These are phyloP conservation scores for Melanotus villosus DNA, from an alignment of 2,888 invertebrate genomes.

Conservation along the genomic window DNA sequence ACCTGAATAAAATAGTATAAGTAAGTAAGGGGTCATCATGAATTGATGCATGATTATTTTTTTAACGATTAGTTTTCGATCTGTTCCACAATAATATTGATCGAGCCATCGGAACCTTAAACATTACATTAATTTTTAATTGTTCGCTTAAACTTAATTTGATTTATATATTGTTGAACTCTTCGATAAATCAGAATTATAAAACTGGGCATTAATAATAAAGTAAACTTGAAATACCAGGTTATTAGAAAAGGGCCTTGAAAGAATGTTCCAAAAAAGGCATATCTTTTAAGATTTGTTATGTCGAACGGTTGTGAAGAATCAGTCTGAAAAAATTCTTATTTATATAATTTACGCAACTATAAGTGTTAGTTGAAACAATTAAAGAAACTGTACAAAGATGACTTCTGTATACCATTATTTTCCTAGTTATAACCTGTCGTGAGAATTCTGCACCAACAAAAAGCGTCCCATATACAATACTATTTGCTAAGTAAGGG, in stretches of 20 bases:
- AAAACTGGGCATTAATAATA: conserved; percentile 73
- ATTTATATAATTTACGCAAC: too few relatives aligned
- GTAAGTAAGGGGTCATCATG: conserved; percentile 79
- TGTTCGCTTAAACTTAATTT: too few relatives aligned
- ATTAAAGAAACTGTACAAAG: conserved; percentile 33
- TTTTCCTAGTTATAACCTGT: conserved; percentile 79
- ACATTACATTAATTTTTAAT: too few relatives aligned
- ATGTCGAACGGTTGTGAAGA: conserved; percentile 68
- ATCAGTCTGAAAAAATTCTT: conserved; percentile 61
- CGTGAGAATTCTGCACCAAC: conserved; percentile 86
- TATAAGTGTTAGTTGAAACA: too few relatives aligned
- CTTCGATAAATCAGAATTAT: conserved; percentile 73
- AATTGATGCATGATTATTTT: conserved; percentile 86
- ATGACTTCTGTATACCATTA: conserved; percentile 72
- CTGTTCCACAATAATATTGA: conserved; percentile 76
- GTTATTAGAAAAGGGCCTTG: conserved; percentile 75
- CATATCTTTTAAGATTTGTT: conserved; percentile 72
- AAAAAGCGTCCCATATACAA: conserved; percentile 83
- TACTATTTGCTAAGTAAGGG: conserved; percentile 70
- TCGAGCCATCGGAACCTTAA: conserved; percentile 87
- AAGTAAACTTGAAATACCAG: conserved; percentile 71
- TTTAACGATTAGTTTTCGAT: conserved; percentile 74
- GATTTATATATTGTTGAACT: too few relatives aligned
- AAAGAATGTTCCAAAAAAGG: conserved; percentile 73
- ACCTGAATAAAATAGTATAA: conserved; percentile 82